phyloP scores from a whole-genome alignment of 2,888 invertebrate species.

The Drosophila austrosaltans region DNA sequence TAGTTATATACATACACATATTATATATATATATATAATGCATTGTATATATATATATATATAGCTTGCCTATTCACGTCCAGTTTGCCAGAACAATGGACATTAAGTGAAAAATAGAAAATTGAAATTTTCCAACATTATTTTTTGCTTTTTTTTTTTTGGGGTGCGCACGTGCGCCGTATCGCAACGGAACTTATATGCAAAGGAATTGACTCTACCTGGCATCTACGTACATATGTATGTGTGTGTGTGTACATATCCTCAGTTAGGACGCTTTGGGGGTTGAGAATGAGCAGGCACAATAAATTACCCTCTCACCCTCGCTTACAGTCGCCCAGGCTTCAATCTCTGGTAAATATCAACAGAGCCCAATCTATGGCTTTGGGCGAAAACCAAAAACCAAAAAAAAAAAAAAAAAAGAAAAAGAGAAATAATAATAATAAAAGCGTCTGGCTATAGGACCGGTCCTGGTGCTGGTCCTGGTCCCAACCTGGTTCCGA shows the following conservation, averaged over 20 bases:
- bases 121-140: slow-evolving; percentile 49
- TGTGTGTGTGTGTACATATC: neutral
- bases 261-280: slow-evolving; percentile 34
- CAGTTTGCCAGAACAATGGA: slow-evolving; percentile 42
- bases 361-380: slow-evolving; percentile 20
- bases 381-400: slow-evolving; percentile 13
- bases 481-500: neutral
- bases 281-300: slow-evolving; percentile 27
- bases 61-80: slow-evolving; percentile 29
- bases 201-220: slow-evolving; percentile 24
- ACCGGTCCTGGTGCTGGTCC: neutral
- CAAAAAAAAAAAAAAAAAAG: neutral
- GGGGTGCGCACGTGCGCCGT: slow-evolving; percentile 53
- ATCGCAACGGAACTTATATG: neutral
- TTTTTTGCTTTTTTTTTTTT: neutral
- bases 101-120: slow-evolving; percentile 21
- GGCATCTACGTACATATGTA: neutral
- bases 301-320: slow-evolving; percentile 51
- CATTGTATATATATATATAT: neutral
- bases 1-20: neutral
- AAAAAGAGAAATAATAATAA: neutral
- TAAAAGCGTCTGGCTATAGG: slow-evolving; percentile 7
- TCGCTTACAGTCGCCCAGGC: neutral
- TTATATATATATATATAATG: neutral
- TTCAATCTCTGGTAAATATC: slow-evolving; percentile 18